Base-by-base conservation (phyloP, 1,140 invertebrate genomes). In the Antheraea pernyi region DNA sequence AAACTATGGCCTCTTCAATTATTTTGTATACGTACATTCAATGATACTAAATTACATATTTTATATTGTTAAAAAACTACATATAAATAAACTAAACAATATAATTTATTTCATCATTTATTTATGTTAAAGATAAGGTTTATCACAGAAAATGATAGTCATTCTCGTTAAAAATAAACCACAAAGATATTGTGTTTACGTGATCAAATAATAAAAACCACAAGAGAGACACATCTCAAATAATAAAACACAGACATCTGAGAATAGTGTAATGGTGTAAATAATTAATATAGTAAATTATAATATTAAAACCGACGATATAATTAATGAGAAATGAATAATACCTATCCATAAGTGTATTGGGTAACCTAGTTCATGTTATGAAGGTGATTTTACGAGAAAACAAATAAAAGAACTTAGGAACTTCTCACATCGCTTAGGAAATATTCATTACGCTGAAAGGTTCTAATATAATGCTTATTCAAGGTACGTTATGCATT, bases 371-470 rank as follows among this genome's bases (percentile, higher is more conserved):
- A 16, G 10, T n/a, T 53, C 13, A 53, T 53, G 16, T 53, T 53
- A 53, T 53, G 46, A 48, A 67, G 7, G 22, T 59, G 30, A 59
- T 59, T 59, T 66, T 67, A 13, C 48, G 48, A 48, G 58, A 65
- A 68, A 70, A 70, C 69, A 74, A 75, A 75, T 59, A 71, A 75
- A 75, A 75, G 67, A 75, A 70, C 71, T 74, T 67, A 73, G 67
- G 67, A 72, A 72, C 53, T 71, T 65, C 65, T 74, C 69, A 69
- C 71, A 65, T 64, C 63, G 72, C 68, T 68, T 39, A 72, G 61
- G 72, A 75, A 76, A 75, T 73, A 80, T 71, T 79, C 75, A 81
- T 81, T 79, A 77, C 42, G 48, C 22, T 71, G 71, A 81, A 81
- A 81, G 75, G 74, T 76, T 78, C 69, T 19, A 67, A 67, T 71